Conservation (phyloP, 2,888 invertebrate species). For the Pammene fasciana region DNA sequence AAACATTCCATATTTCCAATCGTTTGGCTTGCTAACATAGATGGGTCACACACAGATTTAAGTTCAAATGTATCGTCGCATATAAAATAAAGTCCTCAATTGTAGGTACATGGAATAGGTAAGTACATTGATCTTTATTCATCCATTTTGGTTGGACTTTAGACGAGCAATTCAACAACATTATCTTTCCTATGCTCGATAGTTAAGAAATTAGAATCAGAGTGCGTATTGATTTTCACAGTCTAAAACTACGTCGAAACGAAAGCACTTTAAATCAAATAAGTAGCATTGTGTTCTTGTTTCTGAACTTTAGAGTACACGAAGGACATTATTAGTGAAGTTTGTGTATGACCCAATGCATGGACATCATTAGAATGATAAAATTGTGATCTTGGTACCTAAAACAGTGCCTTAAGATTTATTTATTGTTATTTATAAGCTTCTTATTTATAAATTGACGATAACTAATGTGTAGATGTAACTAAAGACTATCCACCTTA, state of each 20-base stretch:
- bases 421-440: conserved; percentile 81
- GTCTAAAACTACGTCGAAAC: too few relatives aligned
- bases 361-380: conserved; percentile 57
- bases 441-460: conserved; percentile 79
- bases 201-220: too few relatives aligned
- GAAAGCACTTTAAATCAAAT: too few relatives aligned
- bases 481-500: conserved; percentile 51
- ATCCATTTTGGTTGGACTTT: too few relatives aligned
- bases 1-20: conserved; percentile 77
- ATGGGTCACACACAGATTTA: conserved; percentile 3
- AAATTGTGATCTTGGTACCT: conserved; percentile 81
- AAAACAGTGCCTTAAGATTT: conserved; percentile 81
- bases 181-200: too few relatives aligned
- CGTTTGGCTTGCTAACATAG: conserved; percentile 61
- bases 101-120: too few relatives aligned
- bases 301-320: too few relatives aligned
- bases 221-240: too few relatives aligned
- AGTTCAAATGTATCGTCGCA: neutral
- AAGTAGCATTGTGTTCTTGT: too few relatives aligned
- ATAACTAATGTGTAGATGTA: conserved; percentile 63
- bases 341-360: conserved; percentile 43
- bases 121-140: too few relatives aligned
- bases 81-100: neutral
- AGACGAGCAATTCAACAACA: too few relatives aligned
- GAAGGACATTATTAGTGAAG: too few relatives aligned